A percentile compares a stretch with the other conserved stretches of the same genome.
Conservation (phyloP, 2,113 vertebrate species). For the Lutjanus erythropterus region DNA sequence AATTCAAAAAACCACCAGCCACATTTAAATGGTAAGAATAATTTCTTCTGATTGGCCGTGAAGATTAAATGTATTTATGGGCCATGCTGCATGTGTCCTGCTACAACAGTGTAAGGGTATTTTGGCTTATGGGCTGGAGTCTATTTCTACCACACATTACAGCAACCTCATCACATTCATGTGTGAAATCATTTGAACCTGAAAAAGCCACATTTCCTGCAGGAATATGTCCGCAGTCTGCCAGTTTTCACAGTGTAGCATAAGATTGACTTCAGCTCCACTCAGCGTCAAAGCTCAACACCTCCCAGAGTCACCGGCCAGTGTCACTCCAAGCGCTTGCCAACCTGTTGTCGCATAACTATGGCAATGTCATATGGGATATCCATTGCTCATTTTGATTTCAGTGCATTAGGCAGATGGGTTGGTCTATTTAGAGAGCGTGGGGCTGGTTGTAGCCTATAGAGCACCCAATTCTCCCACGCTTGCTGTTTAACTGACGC, state of each 20-base stretch:
- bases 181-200: conserved; percentile 68
- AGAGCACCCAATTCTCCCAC: conserved; percentile 75
- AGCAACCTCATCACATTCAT: conserved; percentile 40
- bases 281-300: conserved; percentile 57
- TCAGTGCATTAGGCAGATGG: conserved; percentile 69
- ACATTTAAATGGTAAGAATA: background rate
- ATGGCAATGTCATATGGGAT: conserved; percentile 60
- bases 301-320: conserved; percentile 29
- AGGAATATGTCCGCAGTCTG: conserved; percentile 24
- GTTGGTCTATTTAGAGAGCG: conserved; percentile 75
- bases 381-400: conserved; percentile 71
- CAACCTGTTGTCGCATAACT: conserved; percentile 62
- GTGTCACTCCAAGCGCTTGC: conserved; percentile 39
- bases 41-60: background rate
- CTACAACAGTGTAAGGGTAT: background rate
- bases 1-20: background rate
- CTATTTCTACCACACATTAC: conserved; percentile 40
- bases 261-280: conserved; percentile 29
- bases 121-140: conserved; percentile 33
- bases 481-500: conserved; percentile 80
- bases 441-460: conserved; percentile 70
- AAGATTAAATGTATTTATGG: conserved; percentile 6
- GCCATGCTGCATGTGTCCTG: conserved; percentile 12
- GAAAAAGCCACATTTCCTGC: conserved; percentile 53
- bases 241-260: conserved; percentile 10